Conservation (phyloP, 2,797 vertebrate genomes). For the Forpus xanthops region DNA sequence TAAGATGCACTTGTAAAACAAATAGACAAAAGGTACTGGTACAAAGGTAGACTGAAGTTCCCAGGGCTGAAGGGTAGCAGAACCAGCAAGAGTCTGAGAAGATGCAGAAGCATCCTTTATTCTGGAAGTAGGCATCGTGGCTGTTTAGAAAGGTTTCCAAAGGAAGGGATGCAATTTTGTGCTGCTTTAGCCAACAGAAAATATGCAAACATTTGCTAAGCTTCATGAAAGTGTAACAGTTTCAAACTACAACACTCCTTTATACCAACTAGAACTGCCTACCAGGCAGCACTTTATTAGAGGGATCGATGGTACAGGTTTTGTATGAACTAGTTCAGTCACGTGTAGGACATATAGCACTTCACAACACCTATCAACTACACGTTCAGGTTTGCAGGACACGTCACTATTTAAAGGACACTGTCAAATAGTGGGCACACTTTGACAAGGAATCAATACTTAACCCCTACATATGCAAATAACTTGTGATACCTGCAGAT, state of each 20-base stretch:
- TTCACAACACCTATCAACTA: background rate
- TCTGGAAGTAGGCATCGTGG: background rate
- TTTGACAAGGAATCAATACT: background rate
- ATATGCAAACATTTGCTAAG: background rate
- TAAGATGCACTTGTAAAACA: background rate
- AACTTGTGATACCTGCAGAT: background rate
- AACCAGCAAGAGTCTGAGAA: background rate
- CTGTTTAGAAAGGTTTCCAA: background rate
- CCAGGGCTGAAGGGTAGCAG: background rate
- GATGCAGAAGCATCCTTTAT: background rate
- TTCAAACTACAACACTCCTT: background rate
- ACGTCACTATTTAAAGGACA: background rate
- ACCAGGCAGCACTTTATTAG: background rate
- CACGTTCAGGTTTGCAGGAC: background rate
- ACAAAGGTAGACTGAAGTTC: background rate
- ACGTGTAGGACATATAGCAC: background rate
- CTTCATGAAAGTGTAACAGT: accelerated
- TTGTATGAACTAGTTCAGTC: background rate
- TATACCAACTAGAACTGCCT: background rate
- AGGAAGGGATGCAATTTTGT: background rate
- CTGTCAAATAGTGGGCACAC: accelerated
- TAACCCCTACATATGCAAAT: background rate
- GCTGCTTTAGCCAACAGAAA: background rate
- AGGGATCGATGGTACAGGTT: background rate
- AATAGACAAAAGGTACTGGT: background rate